These are phyloP conservation scores for Monopis laevigella DNA, from an alignment of 2,888 invertebrate genomes.

Conservation along the genomic window DNA sequence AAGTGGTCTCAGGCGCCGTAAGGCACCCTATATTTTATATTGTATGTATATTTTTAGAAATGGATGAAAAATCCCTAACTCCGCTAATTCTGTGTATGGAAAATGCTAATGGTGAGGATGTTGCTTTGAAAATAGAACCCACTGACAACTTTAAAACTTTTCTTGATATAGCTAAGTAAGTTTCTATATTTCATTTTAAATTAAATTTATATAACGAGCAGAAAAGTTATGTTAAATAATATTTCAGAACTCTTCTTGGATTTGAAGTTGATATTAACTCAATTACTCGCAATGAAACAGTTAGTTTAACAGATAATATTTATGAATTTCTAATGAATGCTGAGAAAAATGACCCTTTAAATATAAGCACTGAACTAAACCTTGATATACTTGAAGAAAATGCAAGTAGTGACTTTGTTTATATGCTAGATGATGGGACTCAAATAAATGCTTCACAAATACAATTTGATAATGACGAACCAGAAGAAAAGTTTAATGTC, in stretches of 20 bases:
- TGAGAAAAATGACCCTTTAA: constrained; percentile 28
- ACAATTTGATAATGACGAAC: constrained; percentile 57
- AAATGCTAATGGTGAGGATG: constrained; percentile 45
- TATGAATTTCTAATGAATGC: constrained; percentile 46
- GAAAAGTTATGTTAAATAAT: background rate
- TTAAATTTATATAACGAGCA: background rate
- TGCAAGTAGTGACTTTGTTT: constrained; percentile 32
- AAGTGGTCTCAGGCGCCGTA: no score
- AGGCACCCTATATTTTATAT: no score
- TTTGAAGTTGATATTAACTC: constrained; percentile 51
- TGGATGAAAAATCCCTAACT: constrained; percentile 27
- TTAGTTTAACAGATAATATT: constrained; percentile 44
- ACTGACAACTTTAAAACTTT: constrained; percentile 50
- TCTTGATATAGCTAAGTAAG: constrained; percentile 51
- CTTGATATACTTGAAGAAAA: constrained; percentile 30
- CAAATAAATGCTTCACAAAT: constrained; percentile 57
- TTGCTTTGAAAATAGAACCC: constrained; percentile 35
- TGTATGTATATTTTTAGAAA: no score
- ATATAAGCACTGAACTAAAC: constrained; percentile 22
- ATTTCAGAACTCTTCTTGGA: constrained; percentile 40
- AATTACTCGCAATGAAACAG: constrained; percentile 45
- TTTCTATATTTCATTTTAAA: constrained; percentile 8
- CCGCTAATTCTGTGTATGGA: constrained; percentile 51
- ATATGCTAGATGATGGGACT: constrained; percentile 53
- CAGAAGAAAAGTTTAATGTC: constrained; percentile 39